Conservation (phyloP, 2,113 vertebrate genomes). For the Danionella cerebrum region DNA sequence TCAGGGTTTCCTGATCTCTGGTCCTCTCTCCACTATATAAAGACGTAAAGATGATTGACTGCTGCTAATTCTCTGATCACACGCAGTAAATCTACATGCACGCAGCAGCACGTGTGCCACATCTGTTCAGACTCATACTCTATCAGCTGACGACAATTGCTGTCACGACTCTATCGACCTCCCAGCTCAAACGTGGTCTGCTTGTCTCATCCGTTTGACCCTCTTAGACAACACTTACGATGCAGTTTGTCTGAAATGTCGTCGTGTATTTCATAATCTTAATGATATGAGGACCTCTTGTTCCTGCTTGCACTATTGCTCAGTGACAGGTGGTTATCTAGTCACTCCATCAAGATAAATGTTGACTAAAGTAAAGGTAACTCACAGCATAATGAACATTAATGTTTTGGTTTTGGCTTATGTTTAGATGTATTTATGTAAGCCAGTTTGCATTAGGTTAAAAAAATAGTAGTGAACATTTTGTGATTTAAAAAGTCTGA, state of each 20-base stretch:
- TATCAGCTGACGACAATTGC: background rate
- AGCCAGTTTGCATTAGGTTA: no score
- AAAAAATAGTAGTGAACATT: no score
- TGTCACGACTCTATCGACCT: slow-evolving; percentile 9
- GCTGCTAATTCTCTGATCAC: background rate
- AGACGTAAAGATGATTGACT: slow-evolving; percentile 11
- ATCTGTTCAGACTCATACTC: background rate
- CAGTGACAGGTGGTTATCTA: background rate
- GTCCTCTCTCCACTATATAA: background rate
- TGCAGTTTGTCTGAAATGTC: slow-evolving; percentile 18
- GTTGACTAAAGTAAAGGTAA: no score
- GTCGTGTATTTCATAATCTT: slow-evolving; percentile 21
- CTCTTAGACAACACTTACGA: slow-evolving; percentile 2
- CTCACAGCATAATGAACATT: no score
- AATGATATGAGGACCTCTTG: slow-evolving; percentile 21
- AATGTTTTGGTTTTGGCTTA: no score
- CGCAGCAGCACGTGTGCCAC: background rate
- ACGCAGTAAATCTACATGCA: background rate
- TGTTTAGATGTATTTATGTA: no score
- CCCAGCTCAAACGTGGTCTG: background rate
- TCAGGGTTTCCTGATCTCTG: background rate
- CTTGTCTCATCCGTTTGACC: slow-evolving; percentile 23
- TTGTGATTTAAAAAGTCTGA: no score
- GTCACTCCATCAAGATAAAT: no score
- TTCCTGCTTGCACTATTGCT: background rate